Percentiles rank a stretch among this genome's conserved stretches.
Conservation (phyloP, 2,888 invertebrate species). For the Bursaphelenchus okinawaensis region DNA sequence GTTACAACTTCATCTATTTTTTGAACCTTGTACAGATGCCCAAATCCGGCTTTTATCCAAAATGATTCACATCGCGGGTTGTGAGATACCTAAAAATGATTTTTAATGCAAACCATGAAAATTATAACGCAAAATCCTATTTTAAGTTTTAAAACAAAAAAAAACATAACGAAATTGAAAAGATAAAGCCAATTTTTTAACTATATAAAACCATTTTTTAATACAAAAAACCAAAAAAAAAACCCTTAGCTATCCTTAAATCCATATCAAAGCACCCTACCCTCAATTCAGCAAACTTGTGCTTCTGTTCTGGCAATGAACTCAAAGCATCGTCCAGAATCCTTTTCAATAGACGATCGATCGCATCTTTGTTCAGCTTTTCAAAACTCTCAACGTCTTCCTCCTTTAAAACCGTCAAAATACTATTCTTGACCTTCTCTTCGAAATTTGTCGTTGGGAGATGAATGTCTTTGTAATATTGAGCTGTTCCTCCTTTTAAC, state of each 20-base stretch:
- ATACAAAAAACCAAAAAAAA: neutral
- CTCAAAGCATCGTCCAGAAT: constrained; percentile 21
- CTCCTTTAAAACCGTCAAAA: neutral
- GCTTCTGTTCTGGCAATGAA: constrained; percentile 10
- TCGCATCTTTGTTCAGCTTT: constrained; percentile 2
- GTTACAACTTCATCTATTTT: constrained; percentile 13
- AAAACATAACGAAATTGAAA: neutral
- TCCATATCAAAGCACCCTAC: no score
- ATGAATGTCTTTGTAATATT: constrained; percentile 9
- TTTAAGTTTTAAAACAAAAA: neutral
- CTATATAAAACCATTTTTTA: no score
- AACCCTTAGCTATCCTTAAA: no score
- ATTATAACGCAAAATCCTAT: neutral
- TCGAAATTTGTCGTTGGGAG: constrained; percentile 15
- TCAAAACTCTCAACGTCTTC: neutral
- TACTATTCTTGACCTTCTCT: neutral
- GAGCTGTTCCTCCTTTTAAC: constrained; percentile 24
- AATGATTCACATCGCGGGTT: constrained; percentile 46
- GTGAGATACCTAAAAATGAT: constrained; percentile 20
- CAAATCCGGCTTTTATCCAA: constrained; percentile 54
- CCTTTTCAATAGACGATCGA: constrained; percentile 12
- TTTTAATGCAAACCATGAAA: constrained; percentile 8
- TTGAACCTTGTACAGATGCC: constrained; percentile 42
- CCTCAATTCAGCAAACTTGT: neutral
- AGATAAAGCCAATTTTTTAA: no score